Conservation (phyloP, 2,113 vertebrate species). For the Ovis aries region ARS-UI_Ramb_v3.0 NC_056077.1:29117001-29117500, state of each 20-base stretch:
- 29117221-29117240: not conserved
- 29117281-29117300: not conserved
- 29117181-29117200: not conserved
- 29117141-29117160: not conserved
- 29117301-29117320: not conserved
- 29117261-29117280: not conserved
- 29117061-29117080: not conserved
- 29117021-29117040: not conserved
- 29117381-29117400: not conserved
- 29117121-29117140: not conserved
- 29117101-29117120: not conserved
- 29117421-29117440: not conserved
- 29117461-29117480: not conserved
- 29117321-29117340: not conserved
- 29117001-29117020: not conserved
- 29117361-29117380: slow-evolving; percentile 30
- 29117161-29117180: not conserved
- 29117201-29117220: not conserved
- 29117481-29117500: not conserved
- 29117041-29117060: not conserved
- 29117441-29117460: not conserved
- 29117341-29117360: slow-evolving; percentile 30
- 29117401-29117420: not conserved
- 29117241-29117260: not conserved
- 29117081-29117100: too few relatives aligned